Conservation (phyloP, 2,113 vertebrate species). For the Siphamia tubifer region DNA sequence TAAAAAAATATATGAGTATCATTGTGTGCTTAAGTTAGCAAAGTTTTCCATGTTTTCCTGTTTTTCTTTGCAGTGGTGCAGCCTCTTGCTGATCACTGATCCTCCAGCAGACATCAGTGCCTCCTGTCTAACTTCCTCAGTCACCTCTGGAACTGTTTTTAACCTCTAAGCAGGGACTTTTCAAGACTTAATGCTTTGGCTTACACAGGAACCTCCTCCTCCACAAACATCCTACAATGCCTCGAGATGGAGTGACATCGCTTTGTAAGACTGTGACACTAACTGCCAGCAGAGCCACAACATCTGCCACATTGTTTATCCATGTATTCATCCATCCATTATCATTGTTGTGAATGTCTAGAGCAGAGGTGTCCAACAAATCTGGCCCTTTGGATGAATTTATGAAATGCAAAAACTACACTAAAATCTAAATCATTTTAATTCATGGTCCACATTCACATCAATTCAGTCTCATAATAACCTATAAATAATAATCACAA, state of each 20-base stretch:
- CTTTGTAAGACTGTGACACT: background rate
- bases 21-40: too few relatives aligned
- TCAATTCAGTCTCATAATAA: too few relatives aligned
- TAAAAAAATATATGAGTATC: too few relatives aligned
- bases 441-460: too few relatives aligned
- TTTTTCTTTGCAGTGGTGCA: background rate
- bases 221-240: background rate
- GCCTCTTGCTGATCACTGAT: background rate
- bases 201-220: background rate
- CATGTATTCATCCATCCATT: background rate
- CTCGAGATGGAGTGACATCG: background rate
- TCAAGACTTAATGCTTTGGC: background rate
- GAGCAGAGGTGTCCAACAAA: too few relatives aligned
- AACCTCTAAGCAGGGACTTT: background rate
- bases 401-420: too few relatives aligned
- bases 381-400: too few relatives aligned
- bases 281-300: slow-evolving; percentile 11
- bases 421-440: too few relatives aligned
- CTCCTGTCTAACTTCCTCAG: slow-evolving; percentile 2
- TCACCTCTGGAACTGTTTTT: background rate
- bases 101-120: slow-evolving; percentile 24
- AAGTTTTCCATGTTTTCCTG: too few relatives aligned
- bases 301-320: background rate
- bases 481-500: too few relatives aligned
- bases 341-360: background rate